A percentile compares a stretch with the other conserved stretches of the same genome.
phyloP scores from a whole-genome alignment of 2,113 vertebrate species.

The Dendropsophus ebraccatus region DNA sequence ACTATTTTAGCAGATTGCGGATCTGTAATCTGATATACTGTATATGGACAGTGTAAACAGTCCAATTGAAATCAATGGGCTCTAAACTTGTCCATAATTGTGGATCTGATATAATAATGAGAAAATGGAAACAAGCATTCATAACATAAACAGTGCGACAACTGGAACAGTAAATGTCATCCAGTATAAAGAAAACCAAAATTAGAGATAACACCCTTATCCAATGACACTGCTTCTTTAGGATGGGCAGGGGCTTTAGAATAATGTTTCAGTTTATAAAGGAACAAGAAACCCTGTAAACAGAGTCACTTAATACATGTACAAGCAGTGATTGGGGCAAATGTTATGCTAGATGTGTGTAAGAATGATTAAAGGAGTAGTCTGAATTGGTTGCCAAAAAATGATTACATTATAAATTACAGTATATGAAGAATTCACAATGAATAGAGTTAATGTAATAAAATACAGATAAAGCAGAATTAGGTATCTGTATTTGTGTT shows the following conservation, averaged over 20 bases:
- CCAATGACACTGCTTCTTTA: not conserved
- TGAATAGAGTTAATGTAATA: not conserved
- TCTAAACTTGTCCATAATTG: no score
- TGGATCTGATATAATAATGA: no score
- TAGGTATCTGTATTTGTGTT: not conserved
- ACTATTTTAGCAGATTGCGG: no score
- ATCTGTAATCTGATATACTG: no score
- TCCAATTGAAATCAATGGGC: no score
- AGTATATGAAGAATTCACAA: not conserved
- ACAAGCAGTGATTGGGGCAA: not conserved
- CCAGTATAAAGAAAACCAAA: no score
- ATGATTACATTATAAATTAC: not conserved
- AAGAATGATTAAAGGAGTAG: not conserved
- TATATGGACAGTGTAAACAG: no score
- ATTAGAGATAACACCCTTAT: not conserved
- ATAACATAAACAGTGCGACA: not conserved
- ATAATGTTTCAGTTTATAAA: not conserved
- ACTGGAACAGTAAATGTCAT: not conserved
- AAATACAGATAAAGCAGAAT: not conserved
- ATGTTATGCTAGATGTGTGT: not conserved
- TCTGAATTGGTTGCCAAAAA: not conserved
- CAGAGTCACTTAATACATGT: not conserved
- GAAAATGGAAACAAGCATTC: no score
- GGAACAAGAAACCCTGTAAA: slow-evolving; percentile 12
- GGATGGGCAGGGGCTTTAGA: not conserved